Evolutionary conservation across 1,140 invertebrate genomes (phyloP), one percentile per base, ranked within the genome.

Genomic region (Pseudomyrmex gracilis): DNA sequence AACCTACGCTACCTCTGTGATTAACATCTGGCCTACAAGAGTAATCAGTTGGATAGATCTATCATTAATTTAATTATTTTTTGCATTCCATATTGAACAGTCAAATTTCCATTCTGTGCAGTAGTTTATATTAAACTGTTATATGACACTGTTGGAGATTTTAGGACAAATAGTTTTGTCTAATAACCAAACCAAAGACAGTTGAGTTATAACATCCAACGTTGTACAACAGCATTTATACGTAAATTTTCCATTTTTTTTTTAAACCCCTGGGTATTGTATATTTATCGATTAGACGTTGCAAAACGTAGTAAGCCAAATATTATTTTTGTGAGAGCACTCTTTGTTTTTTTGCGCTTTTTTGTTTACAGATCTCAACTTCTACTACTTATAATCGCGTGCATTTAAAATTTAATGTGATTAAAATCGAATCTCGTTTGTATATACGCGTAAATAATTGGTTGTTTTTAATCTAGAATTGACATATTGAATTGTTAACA

Each of bases 101-200:
- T 84, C 51, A 55, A 70, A 80, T 73, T 86, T 84, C 20, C 82
- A 17, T 73, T 24, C 10, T 61, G 47, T 64, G 57, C 12, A 24
- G 20, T 76, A 58, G 60, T 73, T 73, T 83, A 60, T 84, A 86
- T 82, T 84, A 84, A 86, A 82, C 58, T 80, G 34, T 34, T 34
- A 34, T 34, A 64, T 82, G n/a, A 68, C 74, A 73, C 55, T 67
- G 34, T 58, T 87, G 49, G 51, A 87, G 80, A 87, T 80, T 53
- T 12, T 51, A 12, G 1, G 43, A 74, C 22, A 55, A 55, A 55
- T 76, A 70, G 51, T 83, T 89, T 85, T 78, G 55, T 88, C 74
- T 63, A 51, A 60, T 74, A 43, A 43, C 61, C 60, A 47, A 86
- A 82, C 88, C 88, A 89, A 89, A 89, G 88, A 89, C 73, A 67